Evolutionary conservation across 92 coral and sea anemone species (phyloP).

Genomic region (Galaxea fascicularis): DNA sequence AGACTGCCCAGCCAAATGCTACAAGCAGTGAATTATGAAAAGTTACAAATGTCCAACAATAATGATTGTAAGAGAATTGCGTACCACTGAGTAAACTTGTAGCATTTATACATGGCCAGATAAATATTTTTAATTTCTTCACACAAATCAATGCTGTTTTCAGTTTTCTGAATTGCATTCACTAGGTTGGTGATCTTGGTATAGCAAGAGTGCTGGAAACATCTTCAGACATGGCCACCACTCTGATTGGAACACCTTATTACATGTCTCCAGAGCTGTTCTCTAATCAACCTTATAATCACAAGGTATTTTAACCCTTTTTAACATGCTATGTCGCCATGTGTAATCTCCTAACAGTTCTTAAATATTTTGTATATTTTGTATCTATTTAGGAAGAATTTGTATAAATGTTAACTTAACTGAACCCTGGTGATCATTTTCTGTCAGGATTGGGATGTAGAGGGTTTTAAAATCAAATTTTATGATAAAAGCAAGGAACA

Average conservation of each 20-base stretch:
- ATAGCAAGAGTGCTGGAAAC: conserved; percentile 93
- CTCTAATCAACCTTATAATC: conserved; percentile 94
- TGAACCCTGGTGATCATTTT: no score
- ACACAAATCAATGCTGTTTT: background rate
- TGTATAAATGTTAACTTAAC: no score
- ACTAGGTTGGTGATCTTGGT: conserved; percentile 96
- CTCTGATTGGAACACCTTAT: conserved; percentile 96
- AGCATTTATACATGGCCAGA: background rate
- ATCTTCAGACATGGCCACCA: conserved; percentile 98
- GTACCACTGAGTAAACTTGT: background rate
- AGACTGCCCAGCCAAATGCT: no score
- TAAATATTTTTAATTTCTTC: no score
- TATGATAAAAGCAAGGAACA: no score
- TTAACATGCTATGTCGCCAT: background rate
- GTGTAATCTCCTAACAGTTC: no score
- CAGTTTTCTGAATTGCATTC: background rate
- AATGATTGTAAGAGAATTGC: background rate
- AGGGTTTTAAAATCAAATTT: no score
- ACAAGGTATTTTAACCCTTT: conserved; percentile 73
- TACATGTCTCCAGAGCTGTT: conserved; percentile 99
- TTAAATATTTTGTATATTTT: no score
- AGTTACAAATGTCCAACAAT: no score
- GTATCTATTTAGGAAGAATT: no score
- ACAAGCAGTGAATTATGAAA: no score
- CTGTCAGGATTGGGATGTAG: no score